Evolutionary conservation across 2,113 vertebrate genomes (phyloP).

Genomic region (Isichthys henryi): DNA sequence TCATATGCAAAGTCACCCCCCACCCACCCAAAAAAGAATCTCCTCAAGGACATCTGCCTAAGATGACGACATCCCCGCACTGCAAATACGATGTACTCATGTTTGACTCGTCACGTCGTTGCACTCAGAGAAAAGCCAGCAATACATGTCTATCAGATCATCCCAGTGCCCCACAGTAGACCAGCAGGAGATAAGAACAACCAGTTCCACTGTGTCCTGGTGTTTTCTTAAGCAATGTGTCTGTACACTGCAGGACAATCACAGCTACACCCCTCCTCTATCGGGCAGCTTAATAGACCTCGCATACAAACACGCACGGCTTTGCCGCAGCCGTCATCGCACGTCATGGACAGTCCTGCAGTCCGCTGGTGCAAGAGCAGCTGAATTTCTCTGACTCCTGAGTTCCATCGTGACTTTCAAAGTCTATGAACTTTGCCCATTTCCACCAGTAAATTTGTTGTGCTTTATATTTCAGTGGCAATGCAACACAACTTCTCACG

Average conservation of each 20-base stretch:
- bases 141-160: neutral
- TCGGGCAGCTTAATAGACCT: neutral
- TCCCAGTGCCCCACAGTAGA: neutral
- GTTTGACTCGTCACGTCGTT: neutral
- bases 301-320: neutral
- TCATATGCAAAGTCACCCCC: neutral
- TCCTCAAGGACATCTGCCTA: slow-evolving; percentile 2
- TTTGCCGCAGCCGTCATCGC: neutral
- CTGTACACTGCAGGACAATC: neutral
- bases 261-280: neutral
- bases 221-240: neutral
- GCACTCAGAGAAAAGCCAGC: neutral
- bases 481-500: neutral
- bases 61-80: neutral
- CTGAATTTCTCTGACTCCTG: neutral
- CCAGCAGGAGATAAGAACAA: neutral
- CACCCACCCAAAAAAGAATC: neutral
- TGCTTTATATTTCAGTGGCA: neutral
- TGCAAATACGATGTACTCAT: neutral
- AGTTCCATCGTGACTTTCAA: neutral
- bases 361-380: neutral
- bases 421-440: neutral
- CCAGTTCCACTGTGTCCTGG: neutral
- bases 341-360: neutral
- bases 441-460: neutral